These are phyloP conservation scores for Drosophila guanche DNA, from an alignment of 1,140 invertebrate genomes.

Conservation along the genomic window DNA sequence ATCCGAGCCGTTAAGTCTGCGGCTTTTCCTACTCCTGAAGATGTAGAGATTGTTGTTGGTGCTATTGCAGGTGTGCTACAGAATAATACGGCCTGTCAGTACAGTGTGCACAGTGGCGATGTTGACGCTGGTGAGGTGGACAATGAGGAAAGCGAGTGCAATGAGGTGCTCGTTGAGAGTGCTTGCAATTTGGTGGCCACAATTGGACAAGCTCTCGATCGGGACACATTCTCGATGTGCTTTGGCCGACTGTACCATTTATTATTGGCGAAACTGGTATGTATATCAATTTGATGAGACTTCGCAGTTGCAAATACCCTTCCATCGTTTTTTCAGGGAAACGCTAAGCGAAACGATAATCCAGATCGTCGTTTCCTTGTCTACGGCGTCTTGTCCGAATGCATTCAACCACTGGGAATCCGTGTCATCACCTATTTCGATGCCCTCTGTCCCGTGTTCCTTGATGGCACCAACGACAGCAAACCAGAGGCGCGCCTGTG, in stretches of 20 bases:
- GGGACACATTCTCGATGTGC: slow-evolving; percentile 87
- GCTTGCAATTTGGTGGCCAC: slow-evolving; percentile 90
- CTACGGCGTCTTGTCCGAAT: slow-evolving; percentile 90
- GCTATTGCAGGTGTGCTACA: slow-evolving; percentile 88
- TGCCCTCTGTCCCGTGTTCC: slow-evolving; percentile 87
- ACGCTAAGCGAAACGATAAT: slow-evolving; percentile 63
- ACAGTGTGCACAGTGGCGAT: slow-evolving; percentile 61
- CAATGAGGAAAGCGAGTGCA: slow-evolving; percentile 91
- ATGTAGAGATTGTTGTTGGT: slow-evolving; percentile 88
- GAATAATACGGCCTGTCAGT: slow-evolving; percentile 77
- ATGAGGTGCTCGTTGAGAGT: slow-evolving; percentile 89
- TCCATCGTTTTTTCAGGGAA: slow-evolving; percentile 44
- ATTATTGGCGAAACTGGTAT: slow-evolving; percentile 87
- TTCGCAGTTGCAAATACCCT: no score
- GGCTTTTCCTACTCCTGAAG: slow-evolving; percentile 85
- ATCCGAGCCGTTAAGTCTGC: slow-evolving; percentile 86
- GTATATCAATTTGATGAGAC: slow-evolving; percentile 25
- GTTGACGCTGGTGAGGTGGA: slow-evolving; percentile 87
- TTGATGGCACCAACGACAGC: slow-evolving; percentile 86
- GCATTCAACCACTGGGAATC: slow-evolving; percentile 86
- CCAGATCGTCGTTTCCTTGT: slow-evolving; percentile 87
- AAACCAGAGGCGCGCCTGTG: slow-evolving; percentile 59
- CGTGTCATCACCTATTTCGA: slow-evolving; percentile 85
- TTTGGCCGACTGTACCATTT: slow-evolving; percentile 87
- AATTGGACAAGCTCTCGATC: slow-evolving; percentile 87